Evolutionary conservation across 53 echinoderm and acorn worm genomes (phyloP), one percentile per base, ranked within the genome.

Genomic region (Stichopus horrens): DNA sequence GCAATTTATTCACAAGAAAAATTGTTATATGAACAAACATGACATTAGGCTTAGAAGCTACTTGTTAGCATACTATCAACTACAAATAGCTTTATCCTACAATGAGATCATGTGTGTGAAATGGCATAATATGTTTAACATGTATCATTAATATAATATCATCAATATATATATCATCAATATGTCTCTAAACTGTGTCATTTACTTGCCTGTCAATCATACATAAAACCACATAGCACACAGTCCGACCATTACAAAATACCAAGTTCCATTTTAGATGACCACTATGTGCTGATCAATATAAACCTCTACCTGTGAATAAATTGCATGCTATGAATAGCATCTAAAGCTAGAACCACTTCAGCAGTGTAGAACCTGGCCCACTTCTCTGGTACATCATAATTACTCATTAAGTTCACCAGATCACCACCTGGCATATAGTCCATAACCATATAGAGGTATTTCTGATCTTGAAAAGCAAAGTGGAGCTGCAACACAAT

Each of bases 361-460:
- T 99, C 99, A 9, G 99, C 99, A 1, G 99, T 99, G 88, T 99
- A 99, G 89, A 99, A 99, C 90, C 94, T 90, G 52, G 99, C 99
- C 99, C 99, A 99, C 73, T 99, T 99, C 92, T 99, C 99, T 0
- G 99, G 99, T 18, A 99, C 94, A 80, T 99, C 99, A 55, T 99
- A 99, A 65, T 99, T 99, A 63, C 99, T 99, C 99, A 99, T 99
- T 16, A 99, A 80, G 60, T 99, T 99, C 22, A 99, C 99, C 10
- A 99, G 91, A 76, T 99, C 99, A n/a, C 99, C 99, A 11, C 99
- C 99, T 10, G 99, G 99, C 99, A 99, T 99, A 85, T 94, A 99
- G 88, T 99, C 99, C 99, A 99, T 99, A 21, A 99, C 94, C 96
- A 99, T 99, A 91, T 95, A 99, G 63, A 99, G 88, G 20, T 90